phyloP scores from a whole-genome alignment of 2,113 vertebrate species.

The Pyrgilauda ruficollis region DNA sequence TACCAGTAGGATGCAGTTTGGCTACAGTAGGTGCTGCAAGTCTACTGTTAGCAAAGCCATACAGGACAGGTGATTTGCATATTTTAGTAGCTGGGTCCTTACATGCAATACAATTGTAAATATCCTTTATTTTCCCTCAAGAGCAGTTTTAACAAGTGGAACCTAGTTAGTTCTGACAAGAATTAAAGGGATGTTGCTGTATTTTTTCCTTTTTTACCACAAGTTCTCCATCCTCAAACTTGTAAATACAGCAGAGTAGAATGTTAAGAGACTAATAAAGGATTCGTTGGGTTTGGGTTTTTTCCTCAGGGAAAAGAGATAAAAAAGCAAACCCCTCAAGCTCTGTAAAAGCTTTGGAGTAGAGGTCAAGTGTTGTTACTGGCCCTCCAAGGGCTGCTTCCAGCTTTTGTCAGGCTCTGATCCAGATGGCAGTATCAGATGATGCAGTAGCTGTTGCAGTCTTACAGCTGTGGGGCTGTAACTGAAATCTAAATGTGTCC shows the following conservation, averaged over 20 bases:
- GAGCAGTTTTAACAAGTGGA: neutral
- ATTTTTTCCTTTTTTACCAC: neutral
- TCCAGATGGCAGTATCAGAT: neutral
- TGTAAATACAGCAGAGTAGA: neutral
- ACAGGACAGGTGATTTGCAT: neutral
- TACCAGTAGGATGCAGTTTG: neutral
- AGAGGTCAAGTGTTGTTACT: neutral
- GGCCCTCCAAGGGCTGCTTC: neutral
- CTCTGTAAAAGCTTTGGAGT: neutral
- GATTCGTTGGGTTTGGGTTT: rapidly evolving
- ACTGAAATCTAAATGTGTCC: neutral
- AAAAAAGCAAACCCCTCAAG: neutral
- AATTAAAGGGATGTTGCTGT: neutral
- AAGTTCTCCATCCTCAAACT: neutral
- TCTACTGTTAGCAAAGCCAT: neutral
- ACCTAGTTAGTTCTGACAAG: neutral
- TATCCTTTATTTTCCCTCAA: neutral
- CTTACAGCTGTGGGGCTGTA: neutral
- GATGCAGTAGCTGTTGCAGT: neutral
- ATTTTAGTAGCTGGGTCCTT: neutral
- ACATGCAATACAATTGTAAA: neutral
- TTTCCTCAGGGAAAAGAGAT: no score
- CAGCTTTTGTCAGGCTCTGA: neutral
- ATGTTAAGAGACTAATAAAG: neutral
- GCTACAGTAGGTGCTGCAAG: neutral